These are phyloP conservation scores for Ancistrus triradiatus DNA, from an alignment of 2,113 vertebrate species.

Conservation along the genomic window DNA sequence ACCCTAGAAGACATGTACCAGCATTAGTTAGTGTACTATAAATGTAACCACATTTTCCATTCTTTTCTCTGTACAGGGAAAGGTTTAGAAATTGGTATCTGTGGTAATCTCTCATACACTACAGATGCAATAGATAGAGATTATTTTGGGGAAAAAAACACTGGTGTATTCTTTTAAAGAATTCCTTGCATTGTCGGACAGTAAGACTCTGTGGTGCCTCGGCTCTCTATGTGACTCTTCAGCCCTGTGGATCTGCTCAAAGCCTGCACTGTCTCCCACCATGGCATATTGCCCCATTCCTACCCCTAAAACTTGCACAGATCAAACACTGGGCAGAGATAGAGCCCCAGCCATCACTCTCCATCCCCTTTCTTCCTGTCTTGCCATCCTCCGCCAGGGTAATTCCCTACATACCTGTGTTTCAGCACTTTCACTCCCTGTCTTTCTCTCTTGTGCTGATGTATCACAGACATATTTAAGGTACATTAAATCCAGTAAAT, in stretches of 20 bases:
- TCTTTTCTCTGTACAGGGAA: too few relatives aligned
- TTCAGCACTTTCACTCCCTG: constrained; percentile 37
- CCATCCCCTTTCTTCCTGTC: constrained; percentile 46
- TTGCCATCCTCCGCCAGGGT: constrained; percentile 36
- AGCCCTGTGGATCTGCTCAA: constrained; percentile 24
- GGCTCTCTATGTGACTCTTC: constrained; percentile 12
- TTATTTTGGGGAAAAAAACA: background rate
- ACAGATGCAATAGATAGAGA: background rate
- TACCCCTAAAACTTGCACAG: constrained; percentile 33
- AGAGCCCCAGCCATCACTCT: constrained; percentile 45
- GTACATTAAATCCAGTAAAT: constrained; percentile 16
- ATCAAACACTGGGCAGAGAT: constrained; percentile 45
- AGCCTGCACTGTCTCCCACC: constrained; percentile 31
- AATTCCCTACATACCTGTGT: constrained; percentile 48
- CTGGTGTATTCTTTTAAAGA: background rate
- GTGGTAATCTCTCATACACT: too few relatives aligned
- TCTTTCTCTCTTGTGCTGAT: constrained; percentile 16
- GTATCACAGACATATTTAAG: constrained; percentile 27
- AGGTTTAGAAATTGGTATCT: too few relatives aligned
- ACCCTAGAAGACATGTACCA: too few relatives aligned
- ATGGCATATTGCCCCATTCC: constrained; percentile 39
- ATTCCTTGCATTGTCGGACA: constrained; percentile 19
- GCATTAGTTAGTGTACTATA: too few relatives aligned
- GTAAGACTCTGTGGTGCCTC: constrained; percentile 41
- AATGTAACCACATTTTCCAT: too few relatives aligned